Conservation (phyloP, 2,888 invertebrate genomes). For the Pristionchus fissidentatus region DNA sequence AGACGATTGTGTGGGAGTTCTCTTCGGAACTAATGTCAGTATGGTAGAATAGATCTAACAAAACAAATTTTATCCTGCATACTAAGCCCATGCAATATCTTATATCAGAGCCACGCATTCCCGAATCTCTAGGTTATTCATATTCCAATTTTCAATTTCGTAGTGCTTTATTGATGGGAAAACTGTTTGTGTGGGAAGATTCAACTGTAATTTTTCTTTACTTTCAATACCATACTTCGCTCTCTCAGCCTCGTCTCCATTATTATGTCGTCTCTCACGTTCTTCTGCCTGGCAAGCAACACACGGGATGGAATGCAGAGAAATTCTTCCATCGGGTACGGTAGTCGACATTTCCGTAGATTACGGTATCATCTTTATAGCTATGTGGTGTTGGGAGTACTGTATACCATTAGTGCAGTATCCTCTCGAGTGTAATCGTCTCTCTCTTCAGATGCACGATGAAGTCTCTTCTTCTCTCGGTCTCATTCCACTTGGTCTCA, state of each 20-base stretch:
- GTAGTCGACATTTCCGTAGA: background rate
- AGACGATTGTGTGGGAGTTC: constrained; percentile 34
- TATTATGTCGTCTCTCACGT: constrained; percentile 45
- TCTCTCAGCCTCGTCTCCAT: constrained; percentile 4
- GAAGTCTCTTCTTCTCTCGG: background rate
- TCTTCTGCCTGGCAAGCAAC: background rate
- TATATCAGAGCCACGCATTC: background rate
- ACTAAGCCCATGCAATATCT: background rate
- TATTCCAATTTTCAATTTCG: too few species aligned
- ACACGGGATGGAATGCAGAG: constrained; percentile 3
- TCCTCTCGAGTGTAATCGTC: background rate
- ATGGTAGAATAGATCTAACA: background rate
- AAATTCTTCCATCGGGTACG: background rate
- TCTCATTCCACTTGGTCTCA: constrained; percentile 35
- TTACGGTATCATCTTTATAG: background rate
- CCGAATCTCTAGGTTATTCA: background rate
- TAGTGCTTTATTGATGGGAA: too few species aligned
- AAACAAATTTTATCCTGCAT: too few species aligned
- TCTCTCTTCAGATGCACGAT: background rate
- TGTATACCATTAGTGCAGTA: background rate
- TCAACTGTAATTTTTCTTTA: background rate
- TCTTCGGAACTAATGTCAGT: constrained; percentile 28
- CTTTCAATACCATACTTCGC: too few species aligned
- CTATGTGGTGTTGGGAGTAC: background rate
- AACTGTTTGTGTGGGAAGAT: too few species aligned